Base-by-base conservation (phyloP, 2,888 invertebrate species). In the Brachyptera risi region DNA sequence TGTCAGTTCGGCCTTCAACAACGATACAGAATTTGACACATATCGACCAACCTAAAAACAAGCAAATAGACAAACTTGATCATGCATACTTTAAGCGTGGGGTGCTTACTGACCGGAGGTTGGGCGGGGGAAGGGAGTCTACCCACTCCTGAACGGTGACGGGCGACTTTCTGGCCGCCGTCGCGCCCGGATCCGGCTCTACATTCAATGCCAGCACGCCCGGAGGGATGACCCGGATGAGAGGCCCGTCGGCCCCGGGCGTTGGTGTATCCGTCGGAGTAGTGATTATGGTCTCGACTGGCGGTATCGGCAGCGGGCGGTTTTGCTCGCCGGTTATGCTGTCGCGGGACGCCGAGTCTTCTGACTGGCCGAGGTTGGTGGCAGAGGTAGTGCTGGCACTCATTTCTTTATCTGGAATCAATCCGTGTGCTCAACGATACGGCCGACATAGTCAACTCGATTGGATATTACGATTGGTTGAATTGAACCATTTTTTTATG, bases 61-160 rank as follows among this genome's bases (percentile, higher is more conserved):
- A n/a, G n/a, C n/a, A n/a, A n/a, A n/a, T n/a, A n/a, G n/a, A n/a
- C n/a, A n/a, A n/a, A n/a, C n/a, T n/a, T n/a, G n/a, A n/a, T n/a
- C n/a, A n/a, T n/a, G n/a, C n/a, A n/a, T n/a, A n/a, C n/a, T n/a
- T n/a, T n/a, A n/a, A n/a, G n/a, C n/a, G n/a, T n/a, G n/a, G n/a
- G n/a, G n/a, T n/a, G n/a, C n/a, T 17, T 23, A 61, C 65, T 61
- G 23, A 62, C 61, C 64, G 54, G 13, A 21, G 1, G 17, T 37
- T 50, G 26, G 27, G 35, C 9, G 68, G 65, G 27, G 87, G 86
- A 66, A 87, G 74, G 5, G 86, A 85, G 70, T 88, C 86, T 65
- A 88, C 80, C 88, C 88, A 89, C 76, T 87, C 85, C 71, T 89
- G 87, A 57, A 89, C 85, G 26, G 79, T 80, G 62, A 79, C 76